Evolutionary conservation across 2,797 vertebrate species (phyloP), one percentile per base, ranked within the genome.

Genomic region (Sebastes dallii): DNA sequence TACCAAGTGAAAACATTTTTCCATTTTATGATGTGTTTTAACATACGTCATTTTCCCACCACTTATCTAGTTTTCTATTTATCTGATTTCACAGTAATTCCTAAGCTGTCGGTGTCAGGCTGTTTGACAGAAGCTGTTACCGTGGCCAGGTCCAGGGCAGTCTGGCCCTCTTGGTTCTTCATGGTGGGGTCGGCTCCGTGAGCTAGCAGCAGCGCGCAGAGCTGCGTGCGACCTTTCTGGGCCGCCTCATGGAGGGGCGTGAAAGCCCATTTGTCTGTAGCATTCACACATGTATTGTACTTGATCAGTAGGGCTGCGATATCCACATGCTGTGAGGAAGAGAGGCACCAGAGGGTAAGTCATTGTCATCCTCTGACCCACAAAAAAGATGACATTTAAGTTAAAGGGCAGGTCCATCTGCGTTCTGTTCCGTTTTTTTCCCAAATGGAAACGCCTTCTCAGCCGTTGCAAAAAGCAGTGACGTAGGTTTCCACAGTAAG

Each of bases 121-220:
- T 42, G 29, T 30, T 14, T 22, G 25, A 75, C 14, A 60, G 32
- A 0, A 70, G 58, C 14, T 0, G 20, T 70, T 94, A 97, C 96
- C 89, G 96, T 96, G 77, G 95, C 96, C 60, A 96, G 89, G 88
- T 97, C 96, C 65, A 97, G 93, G 3, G 96, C 95, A 0, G 96
- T 96, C 90, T 96, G 96, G 0, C 96, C 96, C 81, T 97, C 96
- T 72, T 96, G 96, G 94, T 97, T 97, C 93, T 97, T 96, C 96
- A 96, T 96, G 83, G 95, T 96, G 30, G 96, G 96, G 80, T 96
- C 96, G 0, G 96, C 96, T 5, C 96, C 96, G 3, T 96, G 96
- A 34, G 96, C 96, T 82, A 97, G 90, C 75, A 97, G 94, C 86
- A 97, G 91, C 0, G 96, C 96, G 6, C 96, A 97, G 32, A 97